These are phyloP conservation scores for Musca vetustissima DNA, from an alignment of 1,140 invertebrate species.

Conservation along the genomic window DNA sequence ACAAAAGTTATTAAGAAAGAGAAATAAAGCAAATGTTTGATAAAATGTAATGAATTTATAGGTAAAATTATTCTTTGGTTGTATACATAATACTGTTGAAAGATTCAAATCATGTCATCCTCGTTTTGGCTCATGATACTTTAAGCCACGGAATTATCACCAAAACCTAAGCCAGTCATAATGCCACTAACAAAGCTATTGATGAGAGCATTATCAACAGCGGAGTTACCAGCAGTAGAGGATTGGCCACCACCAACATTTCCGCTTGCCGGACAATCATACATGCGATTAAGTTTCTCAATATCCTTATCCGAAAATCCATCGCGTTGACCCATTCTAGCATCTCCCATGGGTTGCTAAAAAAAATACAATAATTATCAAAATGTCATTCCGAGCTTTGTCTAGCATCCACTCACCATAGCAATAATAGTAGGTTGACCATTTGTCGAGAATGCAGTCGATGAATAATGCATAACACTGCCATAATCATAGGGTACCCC, in stretches of 20 bases:
- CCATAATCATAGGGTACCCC: conserved; percentile 76
- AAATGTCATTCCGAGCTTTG: too few species aligned
- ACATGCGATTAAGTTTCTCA: conserved; percentile 75
- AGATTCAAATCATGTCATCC: not conserved
- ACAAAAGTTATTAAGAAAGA: not conserved
- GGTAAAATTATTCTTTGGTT: not conserved
- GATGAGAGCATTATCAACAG: conserved; percentile 44
- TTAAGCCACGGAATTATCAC: conserved; percentile 28
- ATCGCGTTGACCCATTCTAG: conserved; percentile 67
- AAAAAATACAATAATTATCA: not conserved
- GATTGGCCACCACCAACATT: conserved; percentile 12
- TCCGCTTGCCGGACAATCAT: conserved; percentile 59
- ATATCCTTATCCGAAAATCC: conserved; percentile 73
- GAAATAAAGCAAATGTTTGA: not conserved
- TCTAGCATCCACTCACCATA: conserved; percentile 58
- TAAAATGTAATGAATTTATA: not conserved
- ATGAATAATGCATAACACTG: conserved; percentile 84
- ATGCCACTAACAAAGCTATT: conserved; percentile 47
- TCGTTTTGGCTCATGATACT: too few species aligned
- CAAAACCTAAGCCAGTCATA: conserved; percentile 44
- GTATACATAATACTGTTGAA: not conserved
- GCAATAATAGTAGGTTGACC: conserved; percentile 70
- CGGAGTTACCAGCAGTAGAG: conserved; percentile 20
- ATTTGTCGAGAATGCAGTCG: conserved; percentile 75
- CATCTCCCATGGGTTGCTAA: conserved; percentile 35